These are phyloP conservation scores for Himantopus leucocephalus DNA, from an alignment of 2,113 vertebrate genomes.

Conservation along the genomic window DNA sequence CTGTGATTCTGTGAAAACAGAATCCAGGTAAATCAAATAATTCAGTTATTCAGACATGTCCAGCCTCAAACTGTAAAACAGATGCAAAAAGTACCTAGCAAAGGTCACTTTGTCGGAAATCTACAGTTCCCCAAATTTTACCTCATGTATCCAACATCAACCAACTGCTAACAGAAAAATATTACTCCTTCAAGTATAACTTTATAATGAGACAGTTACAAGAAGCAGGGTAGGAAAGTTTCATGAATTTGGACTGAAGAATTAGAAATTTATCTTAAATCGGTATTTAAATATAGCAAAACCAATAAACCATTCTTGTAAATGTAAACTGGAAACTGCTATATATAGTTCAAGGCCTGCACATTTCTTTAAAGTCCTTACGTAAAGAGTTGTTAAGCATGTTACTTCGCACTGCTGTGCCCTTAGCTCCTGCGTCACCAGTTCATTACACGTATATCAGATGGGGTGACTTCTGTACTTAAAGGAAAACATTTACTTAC, in stretches of 20 bases:
- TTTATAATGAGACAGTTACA: neutral
- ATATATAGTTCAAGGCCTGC: neutral
- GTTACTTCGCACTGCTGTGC: rapidly evolving
- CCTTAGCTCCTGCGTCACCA: neutral
- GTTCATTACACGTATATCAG: neutral
- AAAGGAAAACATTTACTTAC: neutral
- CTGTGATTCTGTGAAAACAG: neutral
- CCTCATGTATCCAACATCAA: neutral
- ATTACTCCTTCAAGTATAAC: neutral
- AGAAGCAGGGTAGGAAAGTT: neutral
- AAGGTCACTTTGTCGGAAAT: neutral
- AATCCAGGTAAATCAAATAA: neutral
- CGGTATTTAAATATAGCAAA: neutral
- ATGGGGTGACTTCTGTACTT: neutral
- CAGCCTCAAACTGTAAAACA: neutral
- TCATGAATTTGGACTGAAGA: neutral
- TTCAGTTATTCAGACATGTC: neutral
- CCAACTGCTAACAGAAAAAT: neutral
- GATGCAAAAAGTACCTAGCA: neutral
- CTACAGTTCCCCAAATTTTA: neutral
- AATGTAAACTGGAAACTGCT: neutral
- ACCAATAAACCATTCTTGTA: neutral
- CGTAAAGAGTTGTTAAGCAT: neutral
- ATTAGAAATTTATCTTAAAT: neutral
- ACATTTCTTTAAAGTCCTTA: neutral